Conservation (phyloP, 2,113 vertebrate species). For the Calidris pugnax region DNA sequence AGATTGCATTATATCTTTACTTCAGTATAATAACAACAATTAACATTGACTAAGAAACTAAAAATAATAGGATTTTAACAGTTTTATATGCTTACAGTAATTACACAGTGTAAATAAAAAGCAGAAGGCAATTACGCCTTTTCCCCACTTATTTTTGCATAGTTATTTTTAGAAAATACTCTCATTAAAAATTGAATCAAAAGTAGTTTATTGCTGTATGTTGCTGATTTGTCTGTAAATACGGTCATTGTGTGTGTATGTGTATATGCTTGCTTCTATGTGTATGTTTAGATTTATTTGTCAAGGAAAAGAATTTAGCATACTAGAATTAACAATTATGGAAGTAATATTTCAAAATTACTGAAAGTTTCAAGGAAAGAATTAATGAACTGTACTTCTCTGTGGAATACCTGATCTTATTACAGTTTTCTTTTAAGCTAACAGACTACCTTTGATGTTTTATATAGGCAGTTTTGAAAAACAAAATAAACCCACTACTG, state of each 20-base stretch:
- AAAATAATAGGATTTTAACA: not conserved
- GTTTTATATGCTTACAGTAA: constrained; percentile 37
- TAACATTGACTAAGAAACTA: constrained; percentile 31
- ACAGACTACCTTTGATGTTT: not conserved
- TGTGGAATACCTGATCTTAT: not conserved
- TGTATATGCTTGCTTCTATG: not conserved
- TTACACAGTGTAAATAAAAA: constrained; percentile 33
- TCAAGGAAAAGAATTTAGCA: not conserved
- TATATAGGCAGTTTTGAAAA: not conserved
- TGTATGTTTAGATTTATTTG: not conserved
- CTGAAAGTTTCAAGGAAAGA: not conserved
- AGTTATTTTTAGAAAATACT: not conserved
- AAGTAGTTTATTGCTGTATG: not conserved
- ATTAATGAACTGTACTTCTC: not conserved
- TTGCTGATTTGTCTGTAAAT: not conserved
- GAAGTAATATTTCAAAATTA: not conserved
- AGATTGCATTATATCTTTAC: constrained; percentile 36
- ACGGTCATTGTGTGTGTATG: not conserved
- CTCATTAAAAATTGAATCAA: not conserved
- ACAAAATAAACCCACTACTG: not conserved
- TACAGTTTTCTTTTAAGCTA: not conserved
- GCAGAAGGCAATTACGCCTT: not conserved
- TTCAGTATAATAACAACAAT: constrained; percentile 24
- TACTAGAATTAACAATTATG: not conserved
- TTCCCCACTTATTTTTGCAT: not conserved